Evolutionary conservation across 2,888 invertebrate genomes (phyloP).

Genomic region (Rotaria socialis): DNA sequence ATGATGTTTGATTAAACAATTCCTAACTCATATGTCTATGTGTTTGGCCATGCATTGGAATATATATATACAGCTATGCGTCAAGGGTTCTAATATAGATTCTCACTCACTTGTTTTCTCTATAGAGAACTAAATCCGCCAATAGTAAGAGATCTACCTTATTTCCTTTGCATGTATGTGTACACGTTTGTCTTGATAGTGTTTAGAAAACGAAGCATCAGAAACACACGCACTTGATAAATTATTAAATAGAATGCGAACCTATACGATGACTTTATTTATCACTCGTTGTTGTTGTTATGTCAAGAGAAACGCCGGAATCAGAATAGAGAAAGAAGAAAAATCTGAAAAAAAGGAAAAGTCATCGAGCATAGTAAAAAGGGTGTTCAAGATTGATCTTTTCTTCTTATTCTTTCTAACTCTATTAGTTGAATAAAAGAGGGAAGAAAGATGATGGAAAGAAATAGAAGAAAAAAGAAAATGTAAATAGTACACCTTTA

Average conservation of each 20-base stretch:
- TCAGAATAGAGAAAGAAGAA: neutral
- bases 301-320: neutral
- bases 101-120: neutral
- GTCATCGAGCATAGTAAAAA: neutral
- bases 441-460: neutral
- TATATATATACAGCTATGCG: no score
- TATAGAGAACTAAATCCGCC: neutral
- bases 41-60: neutral
- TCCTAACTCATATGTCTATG: neutral
- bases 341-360: slow-evolving; percentile 5
- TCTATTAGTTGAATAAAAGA: neutral
- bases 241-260: neutral
- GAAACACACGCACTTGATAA: neutral
- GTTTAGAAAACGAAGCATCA: neutral
- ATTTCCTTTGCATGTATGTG: neutral
- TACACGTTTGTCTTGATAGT: neutral
- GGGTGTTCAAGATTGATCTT: slow-evolving; percentile 29
- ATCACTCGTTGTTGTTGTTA: neutral
- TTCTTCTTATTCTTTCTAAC: slow-evolving; percentile 17
- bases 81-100: neutral
- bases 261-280: slow-evolving; percentile 5
- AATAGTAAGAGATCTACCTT: neutral
- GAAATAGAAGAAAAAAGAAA: neutral
- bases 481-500: slow-evolving; percentile 22
- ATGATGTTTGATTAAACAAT: neutral